Evolutionary conservation across 2,113 vertebrate species (phyloP), one percentile per base, ranked within the genome.

Genomic region (Nibea coibor): DNA sequence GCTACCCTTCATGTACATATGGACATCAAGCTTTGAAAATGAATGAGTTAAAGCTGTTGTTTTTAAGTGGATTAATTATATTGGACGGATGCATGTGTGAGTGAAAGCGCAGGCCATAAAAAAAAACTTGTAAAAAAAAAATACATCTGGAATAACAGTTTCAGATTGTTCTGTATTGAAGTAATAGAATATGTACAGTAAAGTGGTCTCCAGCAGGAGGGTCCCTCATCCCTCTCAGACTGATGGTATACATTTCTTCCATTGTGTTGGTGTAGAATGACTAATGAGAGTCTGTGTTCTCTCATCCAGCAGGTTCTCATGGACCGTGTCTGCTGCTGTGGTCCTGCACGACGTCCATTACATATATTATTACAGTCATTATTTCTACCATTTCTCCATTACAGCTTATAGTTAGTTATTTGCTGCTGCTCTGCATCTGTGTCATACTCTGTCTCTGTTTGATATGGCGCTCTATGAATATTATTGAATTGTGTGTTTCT

Each of bases 111-210:
- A 43, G 16, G 53, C 51, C 51, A 68, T 58, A 39, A 56, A 10
- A 82, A 82, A 77, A 81, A 31, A 72, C 48, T 74, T 64, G 65
- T 79, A 3, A 43, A 72, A 77, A 2, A 31, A 72, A 87, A 59
- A 35, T 15, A 85, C 79, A 88, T 81, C 75, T 90, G 64, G 85
- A 79, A 79, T 63, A 78, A 59, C 17, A 42, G 12, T 75, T 75
- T 75, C 26, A 65, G 35, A 70, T 62, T 35, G 42, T 14, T 45
- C 43, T 68, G 42, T 78, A 24, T 66, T 59, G 12, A 59, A 78
- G 14, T 69, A 67, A 74, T 80, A 75, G 59, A 82, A 77, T n/a
- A 28, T 61, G 58, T 74, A 61, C 58, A 72, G 66, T 63, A 48
- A 76, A 78, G 74, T 71, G 48, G 22, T 14, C 3, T 11, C 43